Percentiles rank a stretch among this genome's conserved stretches.
These are phyloP conservation scores for Drosophila tristis DNA, from an alignment of 1,140 invertebrate species.

Conservation along the genomic window DNA sequence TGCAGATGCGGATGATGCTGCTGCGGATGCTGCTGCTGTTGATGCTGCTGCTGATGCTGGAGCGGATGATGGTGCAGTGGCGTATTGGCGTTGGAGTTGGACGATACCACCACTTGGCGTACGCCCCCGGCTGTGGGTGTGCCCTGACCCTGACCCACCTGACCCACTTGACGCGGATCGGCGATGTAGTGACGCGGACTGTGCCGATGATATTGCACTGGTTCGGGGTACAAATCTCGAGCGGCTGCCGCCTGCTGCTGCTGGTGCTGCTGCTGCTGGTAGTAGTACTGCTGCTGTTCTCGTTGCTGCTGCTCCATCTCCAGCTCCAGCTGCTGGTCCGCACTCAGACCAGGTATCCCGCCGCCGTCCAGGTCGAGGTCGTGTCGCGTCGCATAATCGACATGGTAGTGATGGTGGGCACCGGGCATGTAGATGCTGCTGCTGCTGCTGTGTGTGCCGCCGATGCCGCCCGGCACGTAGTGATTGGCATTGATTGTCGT, in stretches of 20 bases:
- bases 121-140: slow-evolving; percentile 66
- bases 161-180: slow-evolving; percentile 72
- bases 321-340: slow-evolving; percentile 48
- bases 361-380: slow-evolving; percentile 62
- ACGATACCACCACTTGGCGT: slow-evolving; percentile 60
- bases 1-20: slow-evolving; percentile 46
- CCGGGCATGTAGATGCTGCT: slow-evolving; percentile 76
- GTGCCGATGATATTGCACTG: slow-evolving; percentile 79
- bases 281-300: slow-evolving; percentile 46
- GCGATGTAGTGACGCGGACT: slow-evolving; percentile 80
- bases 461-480: slow-evolving; percentile 51
- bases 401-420: slow-evolving; percentile 66
- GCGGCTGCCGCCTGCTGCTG: slow-evolving; percentile 26
- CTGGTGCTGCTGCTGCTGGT: slow-evolving; percentile 49
- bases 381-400: slow-evolving; percentile 62
- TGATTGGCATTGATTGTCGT: slow-evolving; percentile 83
- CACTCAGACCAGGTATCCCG: slow-evolving; percentile 65
- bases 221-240: slow-evolving; percentile 78
- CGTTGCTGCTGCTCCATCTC: slow-evolving; percentile 42
- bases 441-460: slow-evolving; percentile 19
- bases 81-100: slow-evolving; percentile 72
- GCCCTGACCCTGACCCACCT: slow-evolving; percentile 18
- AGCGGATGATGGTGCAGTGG: slow-evolving; percentile 60
- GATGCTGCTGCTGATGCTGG: slow-evolving; percentile 13
- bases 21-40: slow-evolving; percentile 24